Evolutionary conservation across 2,113 vertebrate species (phyloP).

Genomic region (Haliaeetus leucogaster): DNA sequence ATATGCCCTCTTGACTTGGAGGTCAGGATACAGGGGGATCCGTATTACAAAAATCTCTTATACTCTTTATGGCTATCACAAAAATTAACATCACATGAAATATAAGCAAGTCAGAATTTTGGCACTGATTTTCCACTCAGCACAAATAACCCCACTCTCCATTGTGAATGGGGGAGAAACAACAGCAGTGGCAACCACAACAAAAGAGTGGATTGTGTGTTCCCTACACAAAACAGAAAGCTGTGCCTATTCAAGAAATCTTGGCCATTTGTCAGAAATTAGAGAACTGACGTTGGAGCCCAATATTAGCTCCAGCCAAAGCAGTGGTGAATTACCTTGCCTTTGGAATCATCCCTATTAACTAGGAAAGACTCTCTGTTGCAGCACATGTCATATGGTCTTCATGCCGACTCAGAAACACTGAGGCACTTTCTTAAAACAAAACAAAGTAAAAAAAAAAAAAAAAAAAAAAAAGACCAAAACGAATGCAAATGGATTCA

Average conservation of each 20-base stretch:
- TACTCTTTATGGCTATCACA: neutral
- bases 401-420: neutral
- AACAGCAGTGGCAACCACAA: conserved; percentile 55
- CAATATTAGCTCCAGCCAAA: conserved; percentile 50
- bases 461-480: neutral
- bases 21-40: neutral
- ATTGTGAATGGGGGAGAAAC: conserved; percentile 39
- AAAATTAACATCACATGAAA: conserved; percentile 38
- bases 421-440: neutral
- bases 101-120: conserved; percentile 12
- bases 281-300: conserved; percentile 31
- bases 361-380: neutral
- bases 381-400: neutral
- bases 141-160: conserved; percentile 50
- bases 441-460: neutral
- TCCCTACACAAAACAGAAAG: conserved; percentile 61
- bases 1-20: neutral
- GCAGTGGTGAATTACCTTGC: conserved; percentile 39
- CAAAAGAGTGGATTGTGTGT: conserved; percentile 57
- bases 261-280: conserved; percentile 60
- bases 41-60: neutral
- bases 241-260: conserved; percentile 58
- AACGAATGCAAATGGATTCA: neutral
- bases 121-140: conserved; percentile 5
- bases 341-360: neutral